A percentile compares a stretch with the other conserved stretches of the same genome.
Evolutionary conservation across 1,140 invertebrate genomes (phyloP).

Genomic region (Heliothis subflexa): DNA sequence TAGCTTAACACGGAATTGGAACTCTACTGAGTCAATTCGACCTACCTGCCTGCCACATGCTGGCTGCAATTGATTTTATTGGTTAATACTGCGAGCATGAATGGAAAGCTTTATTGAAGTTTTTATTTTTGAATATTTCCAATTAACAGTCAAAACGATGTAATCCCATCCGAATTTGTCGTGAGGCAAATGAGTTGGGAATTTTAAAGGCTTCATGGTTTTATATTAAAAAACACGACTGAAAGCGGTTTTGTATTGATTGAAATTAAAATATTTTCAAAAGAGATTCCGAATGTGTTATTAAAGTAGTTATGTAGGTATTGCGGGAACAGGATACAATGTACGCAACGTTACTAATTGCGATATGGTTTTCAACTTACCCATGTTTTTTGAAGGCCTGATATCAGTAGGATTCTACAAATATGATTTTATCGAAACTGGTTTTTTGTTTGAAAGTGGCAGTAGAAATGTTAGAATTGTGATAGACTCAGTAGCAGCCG

Average conservation of each 20-base stretch:
- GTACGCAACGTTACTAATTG: too few species aligned
- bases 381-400: too few species aligned
- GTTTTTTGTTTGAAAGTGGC: too few species aligned
- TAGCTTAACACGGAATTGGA: too few species aligned
- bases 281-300: not conserved
- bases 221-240: not conserved
- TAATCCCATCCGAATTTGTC: not conserved
- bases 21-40: too few species aligned
- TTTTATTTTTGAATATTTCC: not conserved
- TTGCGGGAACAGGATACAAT: too few species aligned
- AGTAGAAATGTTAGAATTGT: too few species aligned
- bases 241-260: not conserved
- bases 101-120: not conserved
- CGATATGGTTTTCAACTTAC: too few species aligned
- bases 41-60: too few species aligned
- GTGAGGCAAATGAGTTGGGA: not conserved
- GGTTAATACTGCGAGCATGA: not conserved
- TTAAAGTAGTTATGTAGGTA: not conserved
- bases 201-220: not conserved
- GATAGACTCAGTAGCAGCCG: not conserved
- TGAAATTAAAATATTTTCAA: conserved; percentile 7
- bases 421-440: too few species aligned
- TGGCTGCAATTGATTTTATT: not conserved
- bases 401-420: too few species aligned
- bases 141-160: not conserved